Evolutionary conservation across 2,113 vertebrate genomes (phyloP).

Genomic region (Microtus richardsoni): DNA sequence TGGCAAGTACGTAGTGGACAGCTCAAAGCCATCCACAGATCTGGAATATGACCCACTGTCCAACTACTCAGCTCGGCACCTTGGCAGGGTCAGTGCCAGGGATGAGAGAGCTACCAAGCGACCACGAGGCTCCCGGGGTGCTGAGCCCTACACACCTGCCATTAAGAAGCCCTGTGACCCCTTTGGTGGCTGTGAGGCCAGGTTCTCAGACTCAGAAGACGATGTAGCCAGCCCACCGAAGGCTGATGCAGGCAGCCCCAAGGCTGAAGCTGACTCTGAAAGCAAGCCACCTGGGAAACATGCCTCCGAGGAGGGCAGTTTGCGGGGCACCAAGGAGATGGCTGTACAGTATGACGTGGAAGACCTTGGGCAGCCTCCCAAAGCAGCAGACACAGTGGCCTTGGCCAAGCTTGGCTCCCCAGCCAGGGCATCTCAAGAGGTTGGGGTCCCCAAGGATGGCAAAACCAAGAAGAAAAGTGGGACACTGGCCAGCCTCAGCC

Average conservation of each 20-base stretch:
- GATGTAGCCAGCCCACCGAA: conserved; percentile 82
- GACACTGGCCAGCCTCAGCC: neutral
- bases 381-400: neutral
- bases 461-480: conserved; percentile 78
- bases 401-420: conserved; percentile 47
- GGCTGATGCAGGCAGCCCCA: conserved; percentile 75
- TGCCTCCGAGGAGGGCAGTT: conserved; percentile 68
- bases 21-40: conserved; percentile 93
- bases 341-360: conserved; percentile 79
- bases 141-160: conserved; percentile 86
- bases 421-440: conserved; percentile 43
- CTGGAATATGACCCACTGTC: conserved; percentile 97
- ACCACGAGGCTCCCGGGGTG: conserved; percentile 61
- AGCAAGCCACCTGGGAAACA: conserved; percentile 69
- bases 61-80: conserved; percentile 94
- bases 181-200: conserved; percentile 77
- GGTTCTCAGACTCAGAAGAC: conserved; percentile 94
- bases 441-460: conserved; percentile 66
- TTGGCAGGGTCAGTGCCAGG: conserved; percentile 84
- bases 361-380: conserved; percentile 69
- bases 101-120: conserved; percentile 80
- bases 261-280: conserved; percentile 58
- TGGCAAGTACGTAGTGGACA: conserved; percentile 95
- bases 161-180: conserved; percentile 88
- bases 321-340: conserved; percentile 78